Base-by-base conservation (phyloP, 2,113 vertebrate genomes). In the Sinosuthora webbiana region DNA sequence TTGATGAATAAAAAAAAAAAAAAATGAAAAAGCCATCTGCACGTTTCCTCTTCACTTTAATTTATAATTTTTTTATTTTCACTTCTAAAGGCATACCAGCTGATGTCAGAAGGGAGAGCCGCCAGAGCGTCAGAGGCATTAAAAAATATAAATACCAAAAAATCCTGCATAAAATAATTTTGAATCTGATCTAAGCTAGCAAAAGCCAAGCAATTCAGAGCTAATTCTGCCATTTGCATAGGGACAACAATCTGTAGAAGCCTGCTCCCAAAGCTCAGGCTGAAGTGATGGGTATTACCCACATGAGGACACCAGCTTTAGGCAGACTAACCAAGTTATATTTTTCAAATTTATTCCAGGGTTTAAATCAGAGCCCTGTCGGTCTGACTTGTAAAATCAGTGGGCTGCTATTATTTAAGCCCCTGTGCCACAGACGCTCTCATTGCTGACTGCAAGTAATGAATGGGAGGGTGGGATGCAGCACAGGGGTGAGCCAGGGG, bases 41-140 rank as follows among this genome's bases (percentile, higher is more conserved):
- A 74, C 33, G 60, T 87, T 95, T 95, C 31, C 37, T 79, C 50
- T 75, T 93, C 39, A 50, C 77, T 76, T 82, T 55, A 84, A 91
- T 94, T 73, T 84, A 67, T 31, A 33, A 10, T 55, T 78, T 63
- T 92, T 93, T 93, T 85, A 85, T 96, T 92, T 94, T n/a, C 19
- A 47, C 44, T 79, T 87, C 83, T 70, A 87, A 76, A 91, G 82
- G 45, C 71, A 77, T 76, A 77, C 60, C 70, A 56, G 55, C 50
- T 91, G 44, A 68, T 89, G 55, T 84, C 86, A 92, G 42, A 77
- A 86, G 56, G 67, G 55, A 74, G 67, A 84, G 27, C 59, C 62
- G 42, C 47, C 53, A 64, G 50, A 73, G 52, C 27, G 31, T 79
- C 7, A 1, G n/a, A 93, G 27, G 70, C 65, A 89, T 65, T 65